phyloP scores from a whole-genome alignment of 2,888 invertebrate species.

The Ganaspis brasiliensis region DNA sequence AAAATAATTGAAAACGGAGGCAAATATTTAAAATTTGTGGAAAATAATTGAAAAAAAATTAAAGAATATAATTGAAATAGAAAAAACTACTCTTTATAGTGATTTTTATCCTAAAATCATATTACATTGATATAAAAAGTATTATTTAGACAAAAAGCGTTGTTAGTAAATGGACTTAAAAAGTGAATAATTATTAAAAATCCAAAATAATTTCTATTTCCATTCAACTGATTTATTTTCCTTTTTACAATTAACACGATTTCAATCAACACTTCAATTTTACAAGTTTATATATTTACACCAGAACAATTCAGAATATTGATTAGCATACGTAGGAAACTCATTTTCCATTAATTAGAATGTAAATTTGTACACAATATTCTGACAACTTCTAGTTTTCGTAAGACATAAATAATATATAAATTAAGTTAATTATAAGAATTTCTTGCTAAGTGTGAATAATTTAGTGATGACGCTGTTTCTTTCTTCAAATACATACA shows the following conservation, averaged over 20 bases:
- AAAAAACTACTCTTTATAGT: no score
- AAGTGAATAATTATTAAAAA: no score
- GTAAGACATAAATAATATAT: background rate
- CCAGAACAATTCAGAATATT: background rate
- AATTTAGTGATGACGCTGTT: background rate
- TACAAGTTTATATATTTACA: background rate
- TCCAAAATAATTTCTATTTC: background rate
- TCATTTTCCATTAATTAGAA: background rate
- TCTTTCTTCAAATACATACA: slow-evolving; percentile 14
- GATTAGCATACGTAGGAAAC: background rate
- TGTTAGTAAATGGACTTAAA: no score
- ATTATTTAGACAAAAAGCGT: no score
- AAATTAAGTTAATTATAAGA: background rate
- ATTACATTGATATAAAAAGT: no score
- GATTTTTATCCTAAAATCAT: no score
- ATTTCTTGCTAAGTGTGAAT: background rate
- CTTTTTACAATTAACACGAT: background rate
- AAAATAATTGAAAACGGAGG: no score
- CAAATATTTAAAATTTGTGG: no score
- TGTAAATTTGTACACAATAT: background rate
- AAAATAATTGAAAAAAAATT: no score
- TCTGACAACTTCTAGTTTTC: background rate
- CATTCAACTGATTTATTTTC: background rate
- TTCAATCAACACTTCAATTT: background rate
- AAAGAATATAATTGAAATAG: no score